A percentile compares a stretch with the other conserved stretches of the same genome.
These are phyloP conservation scores for Hylaeus anthracinus DNA, from an alignment of 1,140 invertebrate species.

Conservation along the genomic window DNA sequence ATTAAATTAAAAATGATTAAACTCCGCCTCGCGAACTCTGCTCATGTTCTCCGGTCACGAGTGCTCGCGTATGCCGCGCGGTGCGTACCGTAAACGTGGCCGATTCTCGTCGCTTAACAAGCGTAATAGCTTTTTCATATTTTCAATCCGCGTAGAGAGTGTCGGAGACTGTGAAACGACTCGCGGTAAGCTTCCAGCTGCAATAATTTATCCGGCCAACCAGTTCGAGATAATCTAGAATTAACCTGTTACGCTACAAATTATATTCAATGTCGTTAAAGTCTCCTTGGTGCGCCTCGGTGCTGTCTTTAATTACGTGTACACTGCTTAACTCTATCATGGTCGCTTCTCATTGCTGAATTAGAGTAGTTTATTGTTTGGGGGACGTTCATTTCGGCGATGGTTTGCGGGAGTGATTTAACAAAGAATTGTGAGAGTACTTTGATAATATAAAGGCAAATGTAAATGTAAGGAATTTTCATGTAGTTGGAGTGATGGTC, in stretches of 20 bases:
- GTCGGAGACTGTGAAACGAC: not conserved
- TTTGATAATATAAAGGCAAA: no score
- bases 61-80: not conserved
- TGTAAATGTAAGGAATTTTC: no score
- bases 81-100: not conserved
- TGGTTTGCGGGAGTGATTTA: no score
- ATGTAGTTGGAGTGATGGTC: no score
- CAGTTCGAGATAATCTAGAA: not conserved
- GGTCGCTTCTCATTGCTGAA: no score
- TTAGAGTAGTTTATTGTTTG: not conserved
- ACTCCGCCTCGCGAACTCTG: not conserved
- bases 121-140: not conserved
- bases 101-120: not conserved
- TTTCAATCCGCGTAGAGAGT: no score
- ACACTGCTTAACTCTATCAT: not conserved
- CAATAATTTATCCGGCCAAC: not conserved
- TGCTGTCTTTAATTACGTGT: not conserved
- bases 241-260: not conserved
- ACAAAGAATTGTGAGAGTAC: no score
- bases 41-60: not conserved
- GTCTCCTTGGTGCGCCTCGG: not conserved
- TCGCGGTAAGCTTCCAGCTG: no score
- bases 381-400: no score
- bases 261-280: not conserved
- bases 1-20: conserved; percentile 46